These are phyloP conservation scores for Lophura nycthemera DNA, from an alignment of 2,113 vertebrate species.

Conservation along the genomic window DNA sequence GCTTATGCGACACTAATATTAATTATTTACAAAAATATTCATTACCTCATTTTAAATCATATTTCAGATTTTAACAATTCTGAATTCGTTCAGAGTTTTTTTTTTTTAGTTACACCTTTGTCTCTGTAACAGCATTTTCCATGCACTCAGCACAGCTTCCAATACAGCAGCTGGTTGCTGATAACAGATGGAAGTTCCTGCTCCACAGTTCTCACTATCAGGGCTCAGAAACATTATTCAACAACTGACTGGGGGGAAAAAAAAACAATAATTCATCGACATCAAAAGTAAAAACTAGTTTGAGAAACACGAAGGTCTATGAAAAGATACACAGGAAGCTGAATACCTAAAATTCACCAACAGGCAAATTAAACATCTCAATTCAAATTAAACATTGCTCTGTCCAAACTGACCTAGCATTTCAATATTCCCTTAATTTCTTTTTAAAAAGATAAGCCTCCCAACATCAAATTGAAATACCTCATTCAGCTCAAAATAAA, in stretches of 20 bases:
- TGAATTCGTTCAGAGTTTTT: not conserved
- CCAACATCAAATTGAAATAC: not conserved
- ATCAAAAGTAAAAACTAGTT: not conserved
- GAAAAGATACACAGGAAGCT: not conserved
- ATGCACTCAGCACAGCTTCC: not conserved
- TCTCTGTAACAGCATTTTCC: not conserved
- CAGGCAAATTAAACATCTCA: not conserved
- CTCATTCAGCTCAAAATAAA: not conserved
- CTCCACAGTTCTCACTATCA: not conserved
- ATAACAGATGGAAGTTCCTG: not conserved
- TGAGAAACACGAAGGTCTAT: not conserved
- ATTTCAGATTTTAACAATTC: not conserved
- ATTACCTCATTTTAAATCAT: not conserved
- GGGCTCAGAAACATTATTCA: not conserved
- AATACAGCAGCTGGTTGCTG: not conserved
- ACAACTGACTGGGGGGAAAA: fast-evolving
- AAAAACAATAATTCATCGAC: not conserved
- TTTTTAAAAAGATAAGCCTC: not conserved
- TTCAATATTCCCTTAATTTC: not conserved
- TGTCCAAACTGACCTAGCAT: not conserved
- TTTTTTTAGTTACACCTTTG: not conserved
- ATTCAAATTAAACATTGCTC: not conserved
- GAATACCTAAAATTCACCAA: not conserved
- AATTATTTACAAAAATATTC: not conserved
- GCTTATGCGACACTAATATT: not conserved